Conservation (phyloP, 2,888 invertebrate genomes). For the Xylota segnis region DNA sequence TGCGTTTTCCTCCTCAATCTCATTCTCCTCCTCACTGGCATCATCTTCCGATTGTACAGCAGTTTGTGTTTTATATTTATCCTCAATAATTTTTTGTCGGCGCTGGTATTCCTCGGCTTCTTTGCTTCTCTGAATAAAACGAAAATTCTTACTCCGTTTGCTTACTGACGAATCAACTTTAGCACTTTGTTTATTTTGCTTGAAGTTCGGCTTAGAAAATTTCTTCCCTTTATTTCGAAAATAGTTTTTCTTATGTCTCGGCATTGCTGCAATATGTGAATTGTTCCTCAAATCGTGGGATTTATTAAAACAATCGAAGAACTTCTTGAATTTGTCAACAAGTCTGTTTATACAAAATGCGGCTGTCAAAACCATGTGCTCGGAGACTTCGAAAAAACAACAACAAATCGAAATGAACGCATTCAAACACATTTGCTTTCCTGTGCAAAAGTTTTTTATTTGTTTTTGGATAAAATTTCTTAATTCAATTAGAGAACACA, state of each 20-base stretch:
- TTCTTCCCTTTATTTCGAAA: constrained; percentile 53
- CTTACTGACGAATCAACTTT: constrained; percentile 36
- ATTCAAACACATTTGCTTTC: too few relatives aligned
- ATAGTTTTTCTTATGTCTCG: constrained; percentile 60
- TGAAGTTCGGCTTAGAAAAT: constrained; percentile 24
- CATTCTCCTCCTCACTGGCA: constrained; percentile 81
- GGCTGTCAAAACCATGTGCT: constrained; percentile 34
- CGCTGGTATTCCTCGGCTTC: constrained; percentile 81
- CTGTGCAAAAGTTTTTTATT: too few relatives aligned
- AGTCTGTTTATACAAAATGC: constrained; percentile 4
- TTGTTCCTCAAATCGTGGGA: not conserved
- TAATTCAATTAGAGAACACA: too few relatives aligned
- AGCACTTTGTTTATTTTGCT: constrained; percentile 17
- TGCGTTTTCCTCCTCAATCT: constrained; percentile 86
- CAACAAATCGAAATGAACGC: constrained; percentile 25
- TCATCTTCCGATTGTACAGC: constrained; percentile 4
- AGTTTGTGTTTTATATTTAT: constrained; percentile 72
- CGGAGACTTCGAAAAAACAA: not conserved
- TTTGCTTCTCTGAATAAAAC: constrained; percentile 81
- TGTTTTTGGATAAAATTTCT: too few relatives aligned
- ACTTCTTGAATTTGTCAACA: constrained; percentile 32
- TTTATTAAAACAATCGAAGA: not conserved
- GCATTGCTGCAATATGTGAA: constrained; percentile 31
- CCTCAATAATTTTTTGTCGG: constrained; percentile 78
- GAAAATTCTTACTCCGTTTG: constrained; percentile 78